phyloP scores from a whole-genome alignment of 2,888 invertebrate species.

The Drosophila nr. perissopoda region DNA sequence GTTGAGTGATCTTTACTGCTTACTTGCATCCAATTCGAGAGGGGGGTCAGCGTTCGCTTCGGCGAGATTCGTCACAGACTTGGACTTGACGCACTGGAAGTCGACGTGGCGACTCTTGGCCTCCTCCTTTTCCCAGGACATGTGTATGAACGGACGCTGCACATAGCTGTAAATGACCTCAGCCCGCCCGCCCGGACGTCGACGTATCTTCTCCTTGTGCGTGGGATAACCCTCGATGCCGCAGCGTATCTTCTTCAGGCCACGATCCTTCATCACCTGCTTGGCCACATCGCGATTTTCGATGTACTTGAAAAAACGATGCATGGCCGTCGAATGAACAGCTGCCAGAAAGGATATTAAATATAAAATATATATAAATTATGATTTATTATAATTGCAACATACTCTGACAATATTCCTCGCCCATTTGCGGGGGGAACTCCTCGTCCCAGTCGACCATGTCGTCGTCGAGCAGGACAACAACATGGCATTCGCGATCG shows the following conservation, averaged over 20 bases:
- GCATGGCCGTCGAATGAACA: conserved; percentile 97
- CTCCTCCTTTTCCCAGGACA: conserved; percentile 99
- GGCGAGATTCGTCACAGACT: conserved; percentile 98
- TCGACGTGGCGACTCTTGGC: conserved; percentile 99
- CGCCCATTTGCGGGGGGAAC: conserved; percentile 99
- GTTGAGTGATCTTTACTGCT: neutral
- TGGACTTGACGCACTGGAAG: conserved; percentile 99
- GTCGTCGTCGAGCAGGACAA: conserved; percentile 98
- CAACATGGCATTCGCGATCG: conserved; percentile 98
- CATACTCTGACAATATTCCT: conserved; percentile 98
- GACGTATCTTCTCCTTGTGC: conserved; percentile 99
- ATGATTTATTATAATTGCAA: conserved; percentile 4
- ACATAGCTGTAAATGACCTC: conserved; percentile 99
- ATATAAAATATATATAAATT: neutral
- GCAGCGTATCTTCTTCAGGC: conserved; percentile 98
- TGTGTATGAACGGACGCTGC: conserved; percentile 98
- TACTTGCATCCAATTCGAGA: conserved; percentile 84
- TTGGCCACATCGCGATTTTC: conserved; percentile 99
- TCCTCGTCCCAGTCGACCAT: conserved; percentile 99
- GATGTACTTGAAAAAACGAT: conserved; percentile 99
- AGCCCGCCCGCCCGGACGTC: conserved; percentile 96
- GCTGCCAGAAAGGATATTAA: conserved; percentile 86
- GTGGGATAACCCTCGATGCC: conserved; percentile 99
- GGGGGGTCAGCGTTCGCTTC: conserved; percentile 97
- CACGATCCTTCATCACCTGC: conserved; percentile 98